Conservation (phyloP, 2,888 invertebrate genomes). For the Anarsia innoxiella region DNA sequence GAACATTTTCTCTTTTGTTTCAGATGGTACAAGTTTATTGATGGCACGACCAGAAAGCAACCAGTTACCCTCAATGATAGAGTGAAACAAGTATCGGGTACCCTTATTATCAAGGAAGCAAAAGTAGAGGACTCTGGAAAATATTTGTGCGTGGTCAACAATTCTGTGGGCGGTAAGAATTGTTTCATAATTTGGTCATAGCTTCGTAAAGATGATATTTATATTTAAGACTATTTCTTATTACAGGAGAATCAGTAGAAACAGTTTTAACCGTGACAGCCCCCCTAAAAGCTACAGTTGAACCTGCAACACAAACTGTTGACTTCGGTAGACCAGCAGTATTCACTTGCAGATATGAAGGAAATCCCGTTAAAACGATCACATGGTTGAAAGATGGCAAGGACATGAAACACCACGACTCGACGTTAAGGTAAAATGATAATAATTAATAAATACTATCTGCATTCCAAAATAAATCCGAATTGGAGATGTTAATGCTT, state of each 20-base stretch:
- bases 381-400: constrained; percentile 96
- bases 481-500: neutral
- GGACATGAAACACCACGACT: constrained; percentile 87
- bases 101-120: constrained; percentile 93
- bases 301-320: constrained; percentile 92
- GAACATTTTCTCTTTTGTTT: constrained; percentile 72
- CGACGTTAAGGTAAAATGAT: constrained; percentile 75
- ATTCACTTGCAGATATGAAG: constrained; percentile 92
- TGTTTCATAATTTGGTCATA: constrained; percentile 8
- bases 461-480: neutral
- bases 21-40: constrained; percentile 97
- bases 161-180: constrained; percentile 89
- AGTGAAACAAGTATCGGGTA: constrained; percentile 94
- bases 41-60: constrained; percentile 88
- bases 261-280: constrained; percentile 95
- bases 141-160: constrained; percentile 95
- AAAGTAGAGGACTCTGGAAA: constrained; percentile 95
- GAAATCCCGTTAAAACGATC: constrained; percentile 92
- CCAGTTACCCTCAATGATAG: constrained; percentile 93
- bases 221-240: neutral
- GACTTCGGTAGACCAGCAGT: constrained; percentile 95
- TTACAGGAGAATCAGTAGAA: constrained; percentile 90
- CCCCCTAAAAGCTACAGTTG: constrained; percentile 89
- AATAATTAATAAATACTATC: no score
- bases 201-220: neutral